phyloP scores from a whole-genome alignment of 1,140 invertebrate species.

The Zophobas atratus region DNA sequence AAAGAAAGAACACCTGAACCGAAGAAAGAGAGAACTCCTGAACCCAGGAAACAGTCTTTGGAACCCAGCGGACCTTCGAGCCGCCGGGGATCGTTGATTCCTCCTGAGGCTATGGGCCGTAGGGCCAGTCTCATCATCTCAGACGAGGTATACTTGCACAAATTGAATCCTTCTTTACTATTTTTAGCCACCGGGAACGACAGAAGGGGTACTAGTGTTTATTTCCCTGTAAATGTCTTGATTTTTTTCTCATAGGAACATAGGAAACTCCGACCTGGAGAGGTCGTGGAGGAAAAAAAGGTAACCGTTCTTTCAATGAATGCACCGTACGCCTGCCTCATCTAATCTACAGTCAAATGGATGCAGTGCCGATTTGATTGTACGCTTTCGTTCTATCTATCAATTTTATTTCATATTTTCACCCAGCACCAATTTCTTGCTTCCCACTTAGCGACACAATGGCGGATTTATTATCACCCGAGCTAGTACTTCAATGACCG shows the following conservation, averaged over 20 bases:
- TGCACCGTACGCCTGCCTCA: conserved; percentile 57
- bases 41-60: conserved; percentile 82
- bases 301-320: conserved; percentile 75
- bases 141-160: conserved; percentile 84
- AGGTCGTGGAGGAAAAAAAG: conserved; percentile 93
- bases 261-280: conserved; percentile 92
- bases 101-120: conserved; percentile 86
- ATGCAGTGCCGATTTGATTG: conserved; percentile 32
- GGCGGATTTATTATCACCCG: too few relatives aligned
- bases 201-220: conserved; percentile 22
- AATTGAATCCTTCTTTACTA: conserved; percentile 36
- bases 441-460: too few relatives aligned
- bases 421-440: not conserved
- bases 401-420: conserved; percentile 18
- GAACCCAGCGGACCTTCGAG: conserved; percentile 79
- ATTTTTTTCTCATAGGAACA: conserved; percentile 66
- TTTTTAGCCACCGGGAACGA: conserved; percentile 30
- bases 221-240: conserved; percentile 51
- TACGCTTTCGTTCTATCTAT: conserved; percentile 29
- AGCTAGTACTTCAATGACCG: too few relatives aligned
- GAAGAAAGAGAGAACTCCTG: conserved; percentile 82
- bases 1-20: conserved; percentile 83
- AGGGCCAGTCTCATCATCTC: conserved; percentile 92
- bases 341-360: conserved; percentile 45
- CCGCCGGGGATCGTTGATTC: conserved; percentile 87